phyloP scores from a whole-genome alignment of 92 coral and sea anemone genomes.

The Metridium senile region DNA sequence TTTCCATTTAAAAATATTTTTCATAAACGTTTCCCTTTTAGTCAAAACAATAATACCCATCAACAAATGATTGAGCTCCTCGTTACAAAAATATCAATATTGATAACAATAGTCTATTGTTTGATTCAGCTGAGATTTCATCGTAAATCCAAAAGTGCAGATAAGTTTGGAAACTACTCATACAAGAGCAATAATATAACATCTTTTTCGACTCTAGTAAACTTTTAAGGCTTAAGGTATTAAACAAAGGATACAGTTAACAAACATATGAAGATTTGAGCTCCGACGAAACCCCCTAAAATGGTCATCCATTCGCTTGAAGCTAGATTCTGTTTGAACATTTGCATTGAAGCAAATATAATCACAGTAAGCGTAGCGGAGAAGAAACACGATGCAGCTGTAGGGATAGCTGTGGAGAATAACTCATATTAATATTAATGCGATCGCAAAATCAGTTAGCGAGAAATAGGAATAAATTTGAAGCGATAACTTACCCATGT shows the following conservation, averaged over 20 bases:
- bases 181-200: not conserved
- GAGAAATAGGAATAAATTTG: not conserved
- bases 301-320: constrained; percentile 98
- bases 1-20: not conserved
- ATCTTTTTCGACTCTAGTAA: not conserved
- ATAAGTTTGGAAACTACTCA: not conserved
- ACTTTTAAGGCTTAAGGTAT: not conserved
- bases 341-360: constrained; percentile 97
- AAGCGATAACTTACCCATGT: constrained; percentile 68
- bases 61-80: not conserved
- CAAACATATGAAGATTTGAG: constrained; percentile 94
- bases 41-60: not conserved
- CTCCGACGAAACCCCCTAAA: constrained; percentile 95
- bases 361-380: constrained; percentile 90
- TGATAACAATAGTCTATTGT: constrained; percentile 28
- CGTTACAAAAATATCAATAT: not conserved
- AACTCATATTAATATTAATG: not conserved
- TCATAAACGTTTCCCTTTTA: not conserved
- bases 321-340: constrained; percentile 93
- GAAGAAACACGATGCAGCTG: constrained; percentile 87
- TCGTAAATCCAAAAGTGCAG: not conserved
- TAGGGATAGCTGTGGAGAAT: constrained; percentile 82
- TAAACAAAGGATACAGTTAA: constrained; percentile 87
- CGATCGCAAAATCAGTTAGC: constrained; percentile 5
- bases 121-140: constrained; percentile 3